phyloP scores from a whole-genome alignment of 2,888 invertebrate species.

The Cheilosia scutellata region DNA sequence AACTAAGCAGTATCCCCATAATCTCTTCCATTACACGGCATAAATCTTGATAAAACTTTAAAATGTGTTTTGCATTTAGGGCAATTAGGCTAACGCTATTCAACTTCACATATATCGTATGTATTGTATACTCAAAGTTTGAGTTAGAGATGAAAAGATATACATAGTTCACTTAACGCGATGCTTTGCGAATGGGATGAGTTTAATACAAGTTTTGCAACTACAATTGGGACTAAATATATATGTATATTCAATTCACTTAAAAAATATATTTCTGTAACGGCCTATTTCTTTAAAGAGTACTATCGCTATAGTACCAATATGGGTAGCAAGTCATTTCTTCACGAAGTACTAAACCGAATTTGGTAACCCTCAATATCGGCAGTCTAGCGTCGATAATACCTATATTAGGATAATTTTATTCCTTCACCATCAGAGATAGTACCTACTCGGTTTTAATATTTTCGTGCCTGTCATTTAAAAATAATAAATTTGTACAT shows the following conservation, averaged over 20 bases:
- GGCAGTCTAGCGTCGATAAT: no score
- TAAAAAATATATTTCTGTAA: background rate
- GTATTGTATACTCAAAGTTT: conserved; percentile 3
- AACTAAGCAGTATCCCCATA: conserved; percentile 22
- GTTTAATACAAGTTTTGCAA: background rate
- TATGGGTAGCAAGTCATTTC: no score
- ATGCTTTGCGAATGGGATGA: background rate
- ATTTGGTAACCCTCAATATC: no score
- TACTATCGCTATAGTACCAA: no score
- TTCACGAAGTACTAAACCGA: no score
- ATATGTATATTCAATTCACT: no score
- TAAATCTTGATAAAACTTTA: conserved; percentile 12
- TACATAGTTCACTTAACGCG: conserved; percentile 18
- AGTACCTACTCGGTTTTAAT: no score
- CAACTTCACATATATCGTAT: conserved; percentile 19
- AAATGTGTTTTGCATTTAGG: conserved; percentile 19
- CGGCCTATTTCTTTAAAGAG: no score
- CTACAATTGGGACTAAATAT: background rate
- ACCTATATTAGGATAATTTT: no score
- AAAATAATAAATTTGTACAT: no score
- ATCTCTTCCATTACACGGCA: conserved; percentile 1
- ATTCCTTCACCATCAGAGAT: no score
- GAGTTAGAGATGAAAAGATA: conserved; percentile 9
- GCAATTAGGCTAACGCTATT: background rate
- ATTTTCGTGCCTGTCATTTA: no score